phyloP scores from a whole-genome alignment of 1,140 invertebrate species.

The Camponotus floridanus region DNA sequence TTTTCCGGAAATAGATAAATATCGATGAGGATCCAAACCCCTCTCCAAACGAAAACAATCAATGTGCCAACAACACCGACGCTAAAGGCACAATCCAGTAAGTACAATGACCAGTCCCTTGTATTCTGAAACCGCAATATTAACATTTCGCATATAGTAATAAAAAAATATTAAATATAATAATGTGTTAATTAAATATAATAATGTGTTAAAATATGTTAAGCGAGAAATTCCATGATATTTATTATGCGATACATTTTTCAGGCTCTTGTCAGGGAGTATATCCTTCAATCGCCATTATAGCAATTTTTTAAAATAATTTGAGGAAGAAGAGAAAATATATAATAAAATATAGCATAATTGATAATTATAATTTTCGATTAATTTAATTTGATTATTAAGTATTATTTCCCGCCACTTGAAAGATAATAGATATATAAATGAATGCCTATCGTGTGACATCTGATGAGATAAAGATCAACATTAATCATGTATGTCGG shows the following conservation, averaged over 20 bases:
- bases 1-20: slow-evolving; percentile 91
- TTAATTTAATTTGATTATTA: no score
- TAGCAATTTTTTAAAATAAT: neutral
- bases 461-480: neutral
- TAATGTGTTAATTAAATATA: no score
- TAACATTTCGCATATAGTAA: slow-evolving; percentile 43
- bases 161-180: slow-evolving; percentile 18
- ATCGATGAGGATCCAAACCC: slow-evolving; percentile 93
- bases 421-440: no score
- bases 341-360: neutral
- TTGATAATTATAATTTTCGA: neutral
- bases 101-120: slow-evolving; percentile 90
- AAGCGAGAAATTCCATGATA: neutral
- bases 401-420: no score
- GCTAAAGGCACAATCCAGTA: slow-evolving; percentile 94
- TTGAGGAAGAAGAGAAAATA: neutral
- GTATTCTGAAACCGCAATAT: slow-evolving; percentile 87
- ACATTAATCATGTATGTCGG: neutral
- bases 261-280: neutral
- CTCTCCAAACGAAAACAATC: slow-evolving; percentile 95
- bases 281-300: neutral
- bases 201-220: neutral
- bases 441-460: neutral
- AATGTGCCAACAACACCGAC: slow-evolving; percentile 93
- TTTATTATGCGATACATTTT: neutral